A percentile compares a stretch with the other conserved stretches of the same genome.
phyloP scores from a whole-genome alignment of 2,113 vertebrate genomes.

The Nyctereutes procyonoides region DNA sequence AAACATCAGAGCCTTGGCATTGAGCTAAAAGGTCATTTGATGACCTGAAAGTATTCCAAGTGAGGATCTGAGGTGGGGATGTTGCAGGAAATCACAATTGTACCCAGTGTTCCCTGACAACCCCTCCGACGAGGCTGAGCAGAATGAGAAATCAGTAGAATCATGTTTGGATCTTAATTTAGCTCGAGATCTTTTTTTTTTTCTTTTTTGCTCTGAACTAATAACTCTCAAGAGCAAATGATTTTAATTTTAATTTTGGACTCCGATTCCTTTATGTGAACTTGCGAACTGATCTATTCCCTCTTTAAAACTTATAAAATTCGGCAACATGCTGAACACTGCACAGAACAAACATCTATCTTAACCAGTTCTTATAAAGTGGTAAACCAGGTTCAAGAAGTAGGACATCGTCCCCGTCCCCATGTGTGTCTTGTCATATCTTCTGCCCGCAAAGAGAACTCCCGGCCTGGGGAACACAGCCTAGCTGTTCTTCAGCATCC shows the following conservation, averaged over 20 bases:
- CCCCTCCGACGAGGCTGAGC: not conserved
- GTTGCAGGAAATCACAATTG: not conserved
- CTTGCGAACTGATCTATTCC: not conserved
- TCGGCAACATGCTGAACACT: not conserved
- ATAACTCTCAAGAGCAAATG: not conserved
- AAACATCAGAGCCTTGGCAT: not conserved
- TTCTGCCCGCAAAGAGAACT: too few relatives aligned
- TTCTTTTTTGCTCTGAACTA: not conserved
- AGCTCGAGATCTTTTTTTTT: not conserved
- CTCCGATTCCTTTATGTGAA: not conserved
- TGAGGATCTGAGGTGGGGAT: not conserved
- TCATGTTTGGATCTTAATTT: not conserved
- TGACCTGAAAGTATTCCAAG: not conserved
- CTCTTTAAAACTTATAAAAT: not conserved
- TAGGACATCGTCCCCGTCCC: too few relatives aligned
- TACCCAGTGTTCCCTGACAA: not conserved
- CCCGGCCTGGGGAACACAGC: not conserved
- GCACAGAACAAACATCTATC: not conserved
- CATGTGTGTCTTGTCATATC: not conserved
- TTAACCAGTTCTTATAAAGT: not conserved
- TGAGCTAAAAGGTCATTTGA: not conserved
- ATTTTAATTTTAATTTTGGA: not conserved
- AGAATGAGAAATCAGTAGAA: not conserved
- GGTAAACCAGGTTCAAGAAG: not conserved
- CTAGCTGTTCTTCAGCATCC: not conserved